These are phyloP conservation scores for Euura lappo DNA, from an alignment of 1,140 invertebrate genomes.

Conservation along the genomic window DNA sequence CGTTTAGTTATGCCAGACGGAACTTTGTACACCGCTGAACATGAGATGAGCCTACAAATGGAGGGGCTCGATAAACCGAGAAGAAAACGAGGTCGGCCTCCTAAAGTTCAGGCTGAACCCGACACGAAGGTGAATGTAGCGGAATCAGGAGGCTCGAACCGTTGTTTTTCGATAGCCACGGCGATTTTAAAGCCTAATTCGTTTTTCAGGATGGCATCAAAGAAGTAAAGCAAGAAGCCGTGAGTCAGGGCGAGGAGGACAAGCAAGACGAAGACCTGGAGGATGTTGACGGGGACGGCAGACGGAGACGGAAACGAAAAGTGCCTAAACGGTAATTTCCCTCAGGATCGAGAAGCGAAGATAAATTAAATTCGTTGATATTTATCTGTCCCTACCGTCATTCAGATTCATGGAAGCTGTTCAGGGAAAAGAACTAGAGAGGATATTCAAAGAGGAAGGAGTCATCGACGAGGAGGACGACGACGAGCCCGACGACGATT, in stretches of 20 bases:
- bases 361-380: slow-evolving; percentile 6
- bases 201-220: slow-evolving; percentile 34
- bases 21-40: slow-evolving; percentile 62
- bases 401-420: slow-evolving; percentile 69
- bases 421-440: slow-evolving; percentile 76
- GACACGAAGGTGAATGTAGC: slow-evolving; percentile 42
- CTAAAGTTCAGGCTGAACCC: slow-evolving; percentile 59
- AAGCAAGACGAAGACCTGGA: slow-evolving; percentile 56
- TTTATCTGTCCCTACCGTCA: slow-evolving; percentile 20
- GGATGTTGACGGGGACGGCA: slow-evolving; percentile 63
- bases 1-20: slow-evolving; percentile 61
- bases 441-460: slow-evolving; percentile 75
- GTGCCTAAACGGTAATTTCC: slow-evolving; percentile 62
- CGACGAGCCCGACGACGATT: slow-evolving; percentile 32
- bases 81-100: slow-evolving; percentile 72
- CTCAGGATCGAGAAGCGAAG: too few species aligned
- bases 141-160: slow-evolving; percentile 16
- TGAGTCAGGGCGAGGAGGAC: slow-evolving; percentile 53
- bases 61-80: slow-evolving; percentile 70
- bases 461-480: slow-evolving; percentile 68
- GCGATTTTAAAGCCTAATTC: too few species aligned
- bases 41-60: slow-evolving; percentile 65
- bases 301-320: slow-evolving; percentile 66
- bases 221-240: slow-evolving; percentile 42
- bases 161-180: too few species aligned